Evolutionary conservation across 2,888 invertebrate genomes (phyloP).

Genomic region (Eilema sororculum): DNA sequence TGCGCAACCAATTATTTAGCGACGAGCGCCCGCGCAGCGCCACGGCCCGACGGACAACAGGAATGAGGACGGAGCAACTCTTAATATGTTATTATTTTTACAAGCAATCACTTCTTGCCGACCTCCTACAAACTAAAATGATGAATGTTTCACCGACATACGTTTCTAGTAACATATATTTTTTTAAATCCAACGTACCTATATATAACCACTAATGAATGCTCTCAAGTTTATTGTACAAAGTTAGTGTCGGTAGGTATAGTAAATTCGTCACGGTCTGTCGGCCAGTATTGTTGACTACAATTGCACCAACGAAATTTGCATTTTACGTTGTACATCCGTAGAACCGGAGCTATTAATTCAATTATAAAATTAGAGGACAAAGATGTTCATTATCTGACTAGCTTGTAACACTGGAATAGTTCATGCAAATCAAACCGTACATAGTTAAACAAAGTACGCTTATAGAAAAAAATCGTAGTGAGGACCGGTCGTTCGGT

Average conservation of each 20-base stretch:
- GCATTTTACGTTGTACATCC: conserved; percentile 79
- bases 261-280: conserved; percentile 75
- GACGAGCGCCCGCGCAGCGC: conserved; percentile 49
- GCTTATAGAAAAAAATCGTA: conserved; percentile 43
- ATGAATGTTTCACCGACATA: conserved; percentile 37
- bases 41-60: conserved; percentile 72
- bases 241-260: conserved; percentile 62
- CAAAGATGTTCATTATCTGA: conserved; percentile 49
- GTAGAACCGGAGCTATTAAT: conserved; percentile 72
- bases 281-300: conserved; percentile 70
- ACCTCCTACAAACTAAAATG: conserved; percentile 32
- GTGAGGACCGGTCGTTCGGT: conserved; percentile 33
- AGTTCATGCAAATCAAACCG: conserved; percentile 58
- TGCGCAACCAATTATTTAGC: conserved; percentile 75
- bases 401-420: conserved; percentile 45
- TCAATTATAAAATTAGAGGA: conserved; percentile 72
- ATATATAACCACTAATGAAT: conserved; percentile 67
- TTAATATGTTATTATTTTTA: conserved; percentile 58
- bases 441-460: conserved; percentile 50
- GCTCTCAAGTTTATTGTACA: conserved; percentile 65
- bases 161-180: conserved; percentile 24
- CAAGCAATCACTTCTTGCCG: conserved; percentile 34
- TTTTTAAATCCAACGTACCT: conserved; percentile 45
- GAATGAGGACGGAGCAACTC: conserved; percentile 70
- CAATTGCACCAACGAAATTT: conserved; percentile 80